Evolutionary conservation across 2,888 invertebrate genomes (phyloP), one percentile per base, ranked within the genome.

Genomic region (Pasiphila rectangulata): DNA sequence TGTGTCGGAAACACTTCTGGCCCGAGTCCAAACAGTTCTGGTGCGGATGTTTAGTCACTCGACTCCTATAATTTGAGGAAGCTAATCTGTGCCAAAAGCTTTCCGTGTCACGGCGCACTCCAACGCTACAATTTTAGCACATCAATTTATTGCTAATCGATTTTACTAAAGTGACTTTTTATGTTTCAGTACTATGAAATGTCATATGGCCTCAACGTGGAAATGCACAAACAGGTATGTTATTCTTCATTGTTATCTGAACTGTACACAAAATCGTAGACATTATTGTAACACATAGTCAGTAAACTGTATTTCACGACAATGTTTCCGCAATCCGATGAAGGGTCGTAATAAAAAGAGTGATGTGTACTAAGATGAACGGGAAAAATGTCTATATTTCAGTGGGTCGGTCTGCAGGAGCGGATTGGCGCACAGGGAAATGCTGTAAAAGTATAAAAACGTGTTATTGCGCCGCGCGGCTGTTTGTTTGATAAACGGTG

Each of bases 221-320:
- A 98, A 91, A 96, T 98, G 96, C 97, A 97, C 89, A 98, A 98
- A 92, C 97, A 98, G 94, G 96, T 96, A 90, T 90, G 92, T 81
- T 61, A 57, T 13, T 15, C 34, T 20, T 20, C 15, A 30, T 25
- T 35, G 9, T 40, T 29, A 45, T 21, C 21, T 34, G n/a, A 5
- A n/a, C n/a, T n/a, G n/a, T n/a, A n/a, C n/a, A n/a, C n/a, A 16
- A 32, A 32, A 32, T 30, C 20, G 36, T 20, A 16, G 12, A 25
- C 16, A 41, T 40, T 46, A 20, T 34, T 34, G n/a, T 16, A 19
- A 20, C 20, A 17, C 15, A 24, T 36, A 30, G 23, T 9, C 27
- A 10, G 46, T 45, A 27, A 23, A 29, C 4, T 3, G 16, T 39
- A 42, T 35, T 51, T 15, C 19, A 46, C 40, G 39, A 29, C 13